Evolutionary conservation across 2,888 invertebrate species (phyloP).

Genomic region (Microchrysa polita): DNA sequence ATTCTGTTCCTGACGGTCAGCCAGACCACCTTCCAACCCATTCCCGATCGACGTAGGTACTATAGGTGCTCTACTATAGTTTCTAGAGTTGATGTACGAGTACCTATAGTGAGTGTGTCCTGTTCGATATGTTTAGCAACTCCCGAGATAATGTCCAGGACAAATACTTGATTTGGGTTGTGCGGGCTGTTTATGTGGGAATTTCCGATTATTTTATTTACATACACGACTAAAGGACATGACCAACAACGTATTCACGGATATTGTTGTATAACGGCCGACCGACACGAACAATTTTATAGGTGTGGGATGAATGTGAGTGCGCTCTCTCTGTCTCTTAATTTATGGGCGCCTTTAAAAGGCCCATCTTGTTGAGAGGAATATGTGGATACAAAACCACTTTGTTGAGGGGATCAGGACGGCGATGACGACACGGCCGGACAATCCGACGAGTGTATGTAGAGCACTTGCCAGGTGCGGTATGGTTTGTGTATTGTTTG

Average conservation of each 20-base stretch:
- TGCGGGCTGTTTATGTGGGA: constrained; percentile 26
- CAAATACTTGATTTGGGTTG: constrained; percentile 13
- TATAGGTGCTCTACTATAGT: no score
- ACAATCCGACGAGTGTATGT: no score
- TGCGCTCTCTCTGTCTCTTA: no score
- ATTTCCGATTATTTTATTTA: constrained; percentile 27
- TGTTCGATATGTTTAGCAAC: constrained; percentile 6
- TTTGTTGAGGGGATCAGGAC: neutral
- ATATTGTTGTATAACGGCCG: neutral
- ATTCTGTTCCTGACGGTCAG: no score
- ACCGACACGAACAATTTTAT: no score
- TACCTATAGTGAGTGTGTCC: no score
- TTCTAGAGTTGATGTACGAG: no score
- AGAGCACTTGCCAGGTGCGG: constrained; percentile 1
- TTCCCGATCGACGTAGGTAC: no score
- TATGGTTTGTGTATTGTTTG: neutral
- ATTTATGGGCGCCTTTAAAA: constrained; percentile 5
- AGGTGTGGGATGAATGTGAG: neutral
- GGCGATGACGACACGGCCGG: no score
- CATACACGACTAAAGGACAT: no score
- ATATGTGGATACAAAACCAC: constrained; percentile 1
- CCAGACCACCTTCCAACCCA: no score
- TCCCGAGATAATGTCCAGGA: constrained; percentile 5
- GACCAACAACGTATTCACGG: constrained; percentile 9
- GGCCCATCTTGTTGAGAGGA: neutral